Evolutionary conservation across 2,888 invertebrate genomes (phyloP).

Genomic region (Heliconius cydno): DNA sequence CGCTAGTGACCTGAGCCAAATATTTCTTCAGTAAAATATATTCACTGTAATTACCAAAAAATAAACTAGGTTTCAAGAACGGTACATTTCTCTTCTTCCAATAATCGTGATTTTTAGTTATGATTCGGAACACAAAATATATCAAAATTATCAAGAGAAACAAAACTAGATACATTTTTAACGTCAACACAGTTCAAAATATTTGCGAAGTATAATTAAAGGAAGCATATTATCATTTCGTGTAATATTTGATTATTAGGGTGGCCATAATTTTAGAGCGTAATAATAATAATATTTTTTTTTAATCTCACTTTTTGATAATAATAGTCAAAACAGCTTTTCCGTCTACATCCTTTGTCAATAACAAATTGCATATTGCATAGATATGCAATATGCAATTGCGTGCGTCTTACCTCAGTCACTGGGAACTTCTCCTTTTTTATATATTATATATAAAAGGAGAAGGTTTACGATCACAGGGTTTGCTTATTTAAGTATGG

Average conservation of each 20-base stretch:
- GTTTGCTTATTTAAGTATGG: no score
- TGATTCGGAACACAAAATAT: not conserved
- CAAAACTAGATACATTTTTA: slow-evolving; percentile 11
- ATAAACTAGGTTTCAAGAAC: slow-evolving; percentile 52
- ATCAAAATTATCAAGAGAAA: not conserved
- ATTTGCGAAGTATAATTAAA: not conserved
- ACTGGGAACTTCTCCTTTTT: no score
- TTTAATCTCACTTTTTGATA: not conserved
- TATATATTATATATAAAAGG: no score
- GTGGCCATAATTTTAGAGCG: not conserved
- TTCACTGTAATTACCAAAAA: slow-evolving; percentile 65
- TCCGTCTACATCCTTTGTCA: not conserved
- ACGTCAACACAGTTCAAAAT: not conserved
- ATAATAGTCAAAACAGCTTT: not conserved
- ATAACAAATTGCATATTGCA: not conserved
- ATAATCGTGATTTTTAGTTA: slow-evolving; percentile 53
- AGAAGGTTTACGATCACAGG: no score
- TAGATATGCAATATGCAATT: no score
- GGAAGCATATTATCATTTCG: no score
- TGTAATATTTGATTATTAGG: not conserved
- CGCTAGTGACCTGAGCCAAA: slow-evolving; percentile 51
- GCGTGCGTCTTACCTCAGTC: no score
- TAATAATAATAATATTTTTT: not conserved
- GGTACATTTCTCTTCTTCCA: slow-evolving; percentile 63
- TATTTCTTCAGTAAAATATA: slow-evolving; percentile 57